Conservation (phyloP, 2,113 vertebrate genomes). For the Colius striatus region DNA sequence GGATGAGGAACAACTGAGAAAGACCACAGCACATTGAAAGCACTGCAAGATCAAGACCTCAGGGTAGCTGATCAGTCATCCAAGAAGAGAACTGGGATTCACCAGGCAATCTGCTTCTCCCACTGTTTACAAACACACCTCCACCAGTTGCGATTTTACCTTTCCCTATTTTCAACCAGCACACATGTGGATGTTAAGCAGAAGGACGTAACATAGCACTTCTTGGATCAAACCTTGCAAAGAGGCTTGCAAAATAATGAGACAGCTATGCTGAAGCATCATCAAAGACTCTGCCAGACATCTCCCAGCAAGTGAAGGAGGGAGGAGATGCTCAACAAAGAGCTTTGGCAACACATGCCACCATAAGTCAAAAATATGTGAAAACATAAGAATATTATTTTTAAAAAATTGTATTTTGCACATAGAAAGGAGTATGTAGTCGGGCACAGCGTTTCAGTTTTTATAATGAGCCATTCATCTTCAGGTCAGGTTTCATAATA, state of each 20-base stretch:
- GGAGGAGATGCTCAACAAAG: neutral
- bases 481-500: slow-evolving; percentile 34
- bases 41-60: neutral
- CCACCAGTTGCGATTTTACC: neutral
- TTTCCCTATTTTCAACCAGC: neutral
- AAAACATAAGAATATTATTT: neutral
- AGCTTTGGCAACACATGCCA: neutral
- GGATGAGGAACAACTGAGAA: neutral
- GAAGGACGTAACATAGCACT: neutral
- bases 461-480: slow-evolving; percentile 39
- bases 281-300: neutral
- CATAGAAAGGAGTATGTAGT: slow-evolving; percentile 24
- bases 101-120: neutral
- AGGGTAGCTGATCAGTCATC: neutral
- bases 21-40: neutral
- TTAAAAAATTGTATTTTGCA: neutral
- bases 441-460: neutral
- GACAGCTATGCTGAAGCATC: neutral
- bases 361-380: neutral
- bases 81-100: neutral
- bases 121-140: neutral
- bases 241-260: neutral
- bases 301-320: neutral
- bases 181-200: accelerated
- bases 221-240: neutral